A percentile compares a stretch with the other conserved stretches of the same genome.
Evolutionary conservation across 2,888 invertebrate species (phyloP).

Genomic region (Iselma pallidipennis): DNA sequence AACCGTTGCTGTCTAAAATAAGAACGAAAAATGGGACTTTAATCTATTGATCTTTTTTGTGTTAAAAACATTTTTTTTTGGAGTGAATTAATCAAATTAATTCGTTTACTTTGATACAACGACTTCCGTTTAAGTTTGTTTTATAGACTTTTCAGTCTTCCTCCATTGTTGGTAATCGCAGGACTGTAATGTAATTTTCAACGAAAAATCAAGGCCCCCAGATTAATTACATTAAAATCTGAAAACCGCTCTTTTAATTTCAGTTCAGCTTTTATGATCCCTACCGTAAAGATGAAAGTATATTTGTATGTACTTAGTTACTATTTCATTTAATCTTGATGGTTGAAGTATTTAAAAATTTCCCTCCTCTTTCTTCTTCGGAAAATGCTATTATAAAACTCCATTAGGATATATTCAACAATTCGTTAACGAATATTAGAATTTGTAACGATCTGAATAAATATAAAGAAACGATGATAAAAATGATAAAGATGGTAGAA

Average conservation of each 20-base stretch:
- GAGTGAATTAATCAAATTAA: slow-evolving; percentile 16
- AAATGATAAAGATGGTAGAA: no score
- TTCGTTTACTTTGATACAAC: slow-evolving; percentile 14
- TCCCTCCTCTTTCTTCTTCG: no score
- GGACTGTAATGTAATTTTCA: slow-evolving; percentile 14
- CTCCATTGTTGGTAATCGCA: slow-evolving; percentile 7
- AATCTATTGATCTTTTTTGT: no score
- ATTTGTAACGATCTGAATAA: no score
- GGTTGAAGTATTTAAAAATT: not conserved
- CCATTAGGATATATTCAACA: no score
- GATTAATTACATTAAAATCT: slow-evolving; percentile 23
- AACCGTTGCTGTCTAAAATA: no score
- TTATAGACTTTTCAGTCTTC: not conserved
- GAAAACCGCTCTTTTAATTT: slow-evolving; percentile 7
- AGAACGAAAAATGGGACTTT: no score
- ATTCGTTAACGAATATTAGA: no score
- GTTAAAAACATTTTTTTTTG: no score
- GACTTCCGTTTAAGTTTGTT: not conserved
- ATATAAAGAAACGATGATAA: not conserved
- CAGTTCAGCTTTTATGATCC: slow-evolving; percentile 7
- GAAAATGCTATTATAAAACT: no score
- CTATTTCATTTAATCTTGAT: not conserved
- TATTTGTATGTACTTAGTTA: slow-evolving; percentile 14
- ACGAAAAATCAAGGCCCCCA: slow-evolving; percentile 16
- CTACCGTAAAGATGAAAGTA: slow-evolving; percentile 11